Base-by-base conservation (phyloP, 2,113 vertebrate genomes). In the Dasyornis broadbenti region DNA sequence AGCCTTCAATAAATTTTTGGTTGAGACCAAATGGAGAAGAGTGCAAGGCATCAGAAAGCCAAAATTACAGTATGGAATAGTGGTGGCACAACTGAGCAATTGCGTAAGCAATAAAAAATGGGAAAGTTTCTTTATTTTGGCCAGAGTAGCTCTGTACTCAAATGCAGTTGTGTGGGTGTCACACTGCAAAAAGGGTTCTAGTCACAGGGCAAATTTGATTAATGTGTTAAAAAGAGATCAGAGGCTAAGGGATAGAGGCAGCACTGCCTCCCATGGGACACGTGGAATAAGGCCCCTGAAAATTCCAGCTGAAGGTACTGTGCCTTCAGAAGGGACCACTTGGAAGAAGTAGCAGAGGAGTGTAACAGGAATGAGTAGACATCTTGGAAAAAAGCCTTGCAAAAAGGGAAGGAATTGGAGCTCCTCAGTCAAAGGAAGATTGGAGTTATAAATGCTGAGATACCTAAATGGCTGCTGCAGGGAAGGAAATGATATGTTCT, bases 251-350 rank as follows among this genome's bases (percentile, higher is more conserved):
- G 56, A 26, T 42, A 11, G 12, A 24, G 71, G 33, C 30, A n/a
- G 5, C 30, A 6, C 8, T 31, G 37, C 39, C 50, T 91, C n/a
- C 50, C 1, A 0, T 26, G 47, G 66, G 30, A 24, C 16, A 4
- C 7, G 16, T 76, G 69, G 57, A 60, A 13, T 82, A 42, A 71
- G 28, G 47, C 28, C 31, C 66, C 56, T 59, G 56, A 42, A 9
- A 35, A 17, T 5, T 27, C 23, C 33, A 21, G 22, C 2, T 31
- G 33, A 18, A 23, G 30, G 13, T 59, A 1, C 16, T 40, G 40
- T 81, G 72, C 64, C 60, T 79, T 30, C 59, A 47, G 49, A 45
- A 54, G 28, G 42, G 64, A 24, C 14, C 24, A 21, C n/a, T 33
- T 56, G 85, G 77, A 83, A 56, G 77, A 53, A 31, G 4, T 52